Evolutionary conservation across 2,113 vertebrate species (phyloP).

Genomic region (Himantopus leucocephalus): DNA sequence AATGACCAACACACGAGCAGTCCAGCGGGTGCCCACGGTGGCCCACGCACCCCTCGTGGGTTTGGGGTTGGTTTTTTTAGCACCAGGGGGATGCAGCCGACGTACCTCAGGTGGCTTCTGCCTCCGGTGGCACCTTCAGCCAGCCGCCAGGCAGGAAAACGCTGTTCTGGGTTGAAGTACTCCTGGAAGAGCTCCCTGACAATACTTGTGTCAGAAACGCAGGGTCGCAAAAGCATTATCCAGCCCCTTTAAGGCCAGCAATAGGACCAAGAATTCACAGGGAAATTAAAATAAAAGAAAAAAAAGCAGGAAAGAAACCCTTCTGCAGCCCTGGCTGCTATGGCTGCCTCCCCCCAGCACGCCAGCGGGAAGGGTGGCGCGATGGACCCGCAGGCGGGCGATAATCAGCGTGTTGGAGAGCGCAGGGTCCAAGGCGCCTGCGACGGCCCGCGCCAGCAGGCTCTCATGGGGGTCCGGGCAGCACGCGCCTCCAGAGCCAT

Average conservation of each 20-base stretch:
- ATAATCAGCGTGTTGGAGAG: rapidly evolving
- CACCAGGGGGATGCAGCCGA: background rate
- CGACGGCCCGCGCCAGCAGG: rapidly evolving
- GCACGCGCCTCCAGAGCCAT: no score
- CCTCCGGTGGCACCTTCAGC: background rate
- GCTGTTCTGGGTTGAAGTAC: background rate
- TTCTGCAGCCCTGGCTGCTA: background rate
- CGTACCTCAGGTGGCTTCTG: background rate
- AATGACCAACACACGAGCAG: rapidly evolving
- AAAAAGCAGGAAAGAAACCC: background rate
- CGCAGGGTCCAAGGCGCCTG: background rate
- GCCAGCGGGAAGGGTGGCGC: rapidly evolving
- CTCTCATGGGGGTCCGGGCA: rapidly evolving
- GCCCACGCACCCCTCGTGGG: background rate
- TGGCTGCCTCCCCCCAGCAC: background rate
- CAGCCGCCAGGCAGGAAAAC: background rate
- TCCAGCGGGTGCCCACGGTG: no score
- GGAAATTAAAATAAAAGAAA: no score
- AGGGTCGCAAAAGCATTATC: background rate
- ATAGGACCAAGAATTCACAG: no score
- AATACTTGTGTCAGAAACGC: background rate
- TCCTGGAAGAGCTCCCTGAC: background rate
- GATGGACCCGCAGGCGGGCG: rapidly evolving
- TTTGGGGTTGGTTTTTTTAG: background rate
- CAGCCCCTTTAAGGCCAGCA: background rate